A percentile compares a stretch with the other conserved stretches of the same genome.
phyloP scores from a whole-genome alignment of 2,888 invertebrate species.

The Pelosia muscerda region DNA sequence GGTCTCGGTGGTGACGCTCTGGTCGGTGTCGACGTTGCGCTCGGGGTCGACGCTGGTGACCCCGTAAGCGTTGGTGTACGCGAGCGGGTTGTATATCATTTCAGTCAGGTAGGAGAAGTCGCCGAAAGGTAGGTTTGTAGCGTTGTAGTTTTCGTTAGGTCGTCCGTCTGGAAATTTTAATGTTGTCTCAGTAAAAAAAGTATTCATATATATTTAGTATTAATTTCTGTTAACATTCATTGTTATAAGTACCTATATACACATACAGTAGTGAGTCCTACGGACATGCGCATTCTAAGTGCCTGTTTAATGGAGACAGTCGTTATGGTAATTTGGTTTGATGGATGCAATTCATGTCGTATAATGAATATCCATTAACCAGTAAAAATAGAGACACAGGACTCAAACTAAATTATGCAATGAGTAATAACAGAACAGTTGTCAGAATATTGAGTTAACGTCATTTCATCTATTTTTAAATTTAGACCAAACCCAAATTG shows the following conservation, averaged over 20 bases:
- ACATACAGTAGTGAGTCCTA: conserved; percentile 8
- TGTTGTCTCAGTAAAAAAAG: background rate
- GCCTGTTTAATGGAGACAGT: background rate
- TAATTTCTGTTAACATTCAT: background rate
- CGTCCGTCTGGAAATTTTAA: conserved; percentile 71
- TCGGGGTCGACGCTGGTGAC: conserved; percentile 74
- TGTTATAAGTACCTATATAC: background rate
- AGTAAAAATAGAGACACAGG: background rate
- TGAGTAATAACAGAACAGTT: background rate
- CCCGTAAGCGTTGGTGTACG: conserved; percentile 67
- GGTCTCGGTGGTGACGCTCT: conserved; percentile 57
- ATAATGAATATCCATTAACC: background rate
- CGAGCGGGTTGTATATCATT: conserved; percentile 82
- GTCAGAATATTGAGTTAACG: background rate
- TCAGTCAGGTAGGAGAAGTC: conserved; percentile 86
- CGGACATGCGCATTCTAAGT: conserved; percentile 3
- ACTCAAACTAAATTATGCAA: background rate
- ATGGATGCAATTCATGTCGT: background rate
- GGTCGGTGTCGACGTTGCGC: conserved; percentile 70
- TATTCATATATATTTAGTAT: conserved; percentile 11
- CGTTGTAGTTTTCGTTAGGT: conserved; percentile 85
- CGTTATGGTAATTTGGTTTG: background rate
- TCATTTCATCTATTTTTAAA: background rate
- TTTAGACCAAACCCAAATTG: background rate
- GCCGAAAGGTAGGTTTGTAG: conserved; percentile 85